Conservation (phyloP, 2,113 vertebrate genomes). For the Siniperca knerii region DNA sequence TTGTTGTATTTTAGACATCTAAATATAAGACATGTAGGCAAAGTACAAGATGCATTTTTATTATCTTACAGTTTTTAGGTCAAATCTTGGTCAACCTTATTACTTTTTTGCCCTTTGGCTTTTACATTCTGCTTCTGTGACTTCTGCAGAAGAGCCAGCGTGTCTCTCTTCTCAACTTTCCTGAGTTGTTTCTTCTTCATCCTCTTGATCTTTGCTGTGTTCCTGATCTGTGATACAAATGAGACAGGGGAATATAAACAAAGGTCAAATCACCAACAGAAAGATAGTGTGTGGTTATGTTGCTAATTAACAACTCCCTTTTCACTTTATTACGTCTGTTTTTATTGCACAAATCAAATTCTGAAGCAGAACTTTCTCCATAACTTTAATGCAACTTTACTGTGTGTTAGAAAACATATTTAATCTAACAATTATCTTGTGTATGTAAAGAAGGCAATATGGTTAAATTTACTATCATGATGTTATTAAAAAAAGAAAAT, state of each 20-base stretch:
- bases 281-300: not conserved
- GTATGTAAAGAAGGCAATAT: not conserved
- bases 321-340: not conserved
- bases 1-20: not conserved
- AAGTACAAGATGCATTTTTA: not conserved
- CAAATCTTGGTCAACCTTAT: conserved; percentile 11
- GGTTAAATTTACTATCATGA: no score
- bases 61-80: conserved; percentile 41
- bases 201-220: conserved; percentile 92
- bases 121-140: conserved; percentile 66
- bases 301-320: not conserved
- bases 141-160: conserved; percentile 87
- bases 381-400: not conserved
- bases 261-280: not conserved
- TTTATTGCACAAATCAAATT: not conserved
- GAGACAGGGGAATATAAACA: not conserved
- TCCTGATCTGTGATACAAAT: conserved; percentile 86
- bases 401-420: not conserved
- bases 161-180: conserved; percentile 92
- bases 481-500: not conserved
- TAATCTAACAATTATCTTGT: not conserved
- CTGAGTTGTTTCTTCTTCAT: conserved; percentile 94
- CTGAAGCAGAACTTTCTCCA: not conserved
- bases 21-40: conserved; percentile 8
- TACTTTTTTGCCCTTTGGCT: conserved; percentile 49